Base-by-base conservation (phyloP, 2,888 invertebrate species). In the Metellina segmentata region DNA sequence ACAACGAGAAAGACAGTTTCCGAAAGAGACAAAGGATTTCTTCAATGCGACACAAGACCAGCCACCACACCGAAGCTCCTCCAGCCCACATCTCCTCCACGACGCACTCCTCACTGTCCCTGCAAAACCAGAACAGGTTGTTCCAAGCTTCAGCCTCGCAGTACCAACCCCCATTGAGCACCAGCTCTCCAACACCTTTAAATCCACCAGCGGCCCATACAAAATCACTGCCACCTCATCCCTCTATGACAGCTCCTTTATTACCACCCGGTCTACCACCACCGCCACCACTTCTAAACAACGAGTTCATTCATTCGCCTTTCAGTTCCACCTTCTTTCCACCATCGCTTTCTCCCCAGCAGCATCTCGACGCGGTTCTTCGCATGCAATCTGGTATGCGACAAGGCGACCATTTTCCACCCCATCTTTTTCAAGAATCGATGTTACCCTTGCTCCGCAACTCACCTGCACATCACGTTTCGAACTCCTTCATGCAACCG, bases 401-500 rank as follows among this genome's bases (percentile, higher is more conserved):
- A 48, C 87, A 51, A 0, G 81, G 87, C 5, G 70, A 72, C 6
- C 93, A 89, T 6, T 91, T 89, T 0, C 20, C 88, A 6, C 89
- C 79, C 0, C 90, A 34, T 71, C 79, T 81, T 11, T 90, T 85
- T 78, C 93, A 74, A 13, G 91, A 91, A n/a, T 81, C 91, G 8
- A 77, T 81, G 77, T 61, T 83, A 8, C 91, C 91, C 19, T 71
- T 78, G 34, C n/a, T 85, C 19, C 69, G 83, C n/a, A 71, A 85
- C 78, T 48, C 88, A 72, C 52, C 82, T 9, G 20, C 75, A 61
- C 81, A 92, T 82, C 52, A 90, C 11, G 71, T 90, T 7, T 8
- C 85, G 51, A 72, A 91, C 86, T 34, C 93, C 34, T 69, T 93
- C 2, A 92, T 94, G n/a, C 95, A 95, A 19, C 97, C 98, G 0